phyloP scores from a whole-genome alignment of 2,888 invertebrate genomes.

The Drosophila limbata region DNA sequence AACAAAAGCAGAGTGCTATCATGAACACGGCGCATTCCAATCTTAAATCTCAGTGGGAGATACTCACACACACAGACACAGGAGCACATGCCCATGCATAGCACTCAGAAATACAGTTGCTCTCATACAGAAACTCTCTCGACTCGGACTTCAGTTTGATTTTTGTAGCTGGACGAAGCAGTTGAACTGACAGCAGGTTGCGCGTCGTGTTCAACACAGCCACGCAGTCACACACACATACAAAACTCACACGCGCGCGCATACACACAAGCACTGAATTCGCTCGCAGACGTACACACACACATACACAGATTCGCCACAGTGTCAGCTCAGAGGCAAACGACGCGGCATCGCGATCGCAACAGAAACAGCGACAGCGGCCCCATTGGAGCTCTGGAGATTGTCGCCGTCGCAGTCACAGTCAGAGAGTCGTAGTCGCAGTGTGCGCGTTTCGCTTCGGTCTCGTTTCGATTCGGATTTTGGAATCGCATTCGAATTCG shows the following conservation, averaged over 20 bases:
- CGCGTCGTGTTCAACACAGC: conserved; percentile 52
- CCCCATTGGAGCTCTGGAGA: conserved; percentile 63
- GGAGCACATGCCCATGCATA: conserved; percentile 34
- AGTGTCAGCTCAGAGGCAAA: conserved; percentile 49
- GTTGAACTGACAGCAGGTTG: conserved; percentile 69
- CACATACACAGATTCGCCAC: conserved; percentile 22
- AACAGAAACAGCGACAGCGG: conserved; percentile 51
- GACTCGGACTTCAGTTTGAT: conserved; percentile 78
- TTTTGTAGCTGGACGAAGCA: conserved; percentile 82
- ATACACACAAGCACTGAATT: conserved; percentile 16
- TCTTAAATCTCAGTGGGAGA: conserved; percentile 81
- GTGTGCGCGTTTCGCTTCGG: conserved; percentile 60
- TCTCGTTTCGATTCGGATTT: conserved; percentile 63
- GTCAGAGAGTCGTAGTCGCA: conserved; percentile 57
- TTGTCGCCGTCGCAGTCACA: conserved; percentile 59
- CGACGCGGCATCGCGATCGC: conserved; percentile 47
- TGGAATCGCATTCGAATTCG: conserved; percentile 44
- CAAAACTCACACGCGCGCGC: conserved; percentile 19
- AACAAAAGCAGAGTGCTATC: conserved; percentile 55
- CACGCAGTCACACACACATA: conserved; percentile 17
- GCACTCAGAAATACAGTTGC: conserved; percentile 50
- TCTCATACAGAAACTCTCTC: conserved; percentile 60
- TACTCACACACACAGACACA: conserved; percentile 37
- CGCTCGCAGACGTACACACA: conserved; percentile 28
- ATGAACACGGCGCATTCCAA: conserved; percentile 78